phyloP scores from a whole-genome alignment of 2,797 vertebrate species.

The Xenopus petersii region DNA sequence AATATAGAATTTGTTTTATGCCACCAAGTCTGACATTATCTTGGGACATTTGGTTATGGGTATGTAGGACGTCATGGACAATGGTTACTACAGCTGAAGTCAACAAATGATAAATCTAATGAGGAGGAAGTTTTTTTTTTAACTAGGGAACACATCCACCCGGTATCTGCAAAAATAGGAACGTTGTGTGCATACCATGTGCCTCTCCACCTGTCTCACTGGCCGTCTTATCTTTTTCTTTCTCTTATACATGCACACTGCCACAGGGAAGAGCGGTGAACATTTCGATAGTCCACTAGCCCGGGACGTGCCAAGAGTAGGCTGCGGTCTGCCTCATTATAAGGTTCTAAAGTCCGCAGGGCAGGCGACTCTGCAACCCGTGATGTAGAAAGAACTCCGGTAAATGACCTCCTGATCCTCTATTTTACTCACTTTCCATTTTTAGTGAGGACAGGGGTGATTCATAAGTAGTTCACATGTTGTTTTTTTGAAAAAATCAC shows the following conservation, averaged over 20 bases:
- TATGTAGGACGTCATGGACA: too few species aligned
- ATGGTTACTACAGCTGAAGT: too few species aligned
- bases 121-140: too few species aligned
- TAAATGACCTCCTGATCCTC: conserved; percentile 49
- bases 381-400: conserved; percentile 46
- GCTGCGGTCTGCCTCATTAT: conserved; percentile 50
- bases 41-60: too few species aligned
- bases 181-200: conserved; percentile 28
- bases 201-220: conserved; percentile 41
- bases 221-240: conserved; percentile 33
- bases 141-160: too few species aligned
- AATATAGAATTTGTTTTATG: too few species aligned
- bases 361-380: conserved; percentile 50
- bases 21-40: too few species aligned
- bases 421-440: conserved; percentile 31
- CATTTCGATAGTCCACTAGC: conserved; percentile 49
- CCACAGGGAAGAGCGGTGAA: conserved; percentile 50
- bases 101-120: too few species aligned
- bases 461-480: conserved; percentile 11
- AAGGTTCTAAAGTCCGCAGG: conserved; percentile 49
- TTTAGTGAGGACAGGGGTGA: conserved; percentile 42
- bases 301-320: conserved; percentile 49
- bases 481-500: not conserved
- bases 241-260: conserved; percentile 47
- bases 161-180: not conserved